Evolutionary conservation across 2,888 invertebrate genomes (phyloP).

Genomic region (Caenorhabditis sp.): DNA sequence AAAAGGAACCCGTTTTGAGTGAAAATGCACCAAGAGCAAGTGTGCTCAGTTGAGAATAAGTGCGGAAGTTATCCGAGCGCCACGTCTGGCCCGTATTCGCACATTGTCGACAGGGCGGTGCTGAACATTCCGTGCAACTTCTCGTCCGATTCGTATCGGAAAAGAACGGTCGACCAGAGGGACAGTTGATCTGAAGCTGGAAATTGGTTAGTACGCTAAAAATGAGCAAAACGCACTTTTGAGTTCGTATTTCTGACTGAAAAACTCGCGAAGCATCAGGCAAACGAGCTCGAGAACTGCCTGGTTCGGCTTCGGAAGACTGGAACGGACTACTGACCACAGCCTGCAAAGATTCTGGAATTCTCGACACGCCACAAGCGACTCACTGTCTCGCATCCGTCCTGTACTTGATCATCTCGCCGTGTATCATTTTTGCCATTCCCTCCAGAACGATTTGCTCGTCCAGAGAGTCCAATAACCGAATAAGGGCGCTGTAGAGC

Average conservation of each 20-base stretch:
- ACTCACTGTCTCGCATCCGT: slow-evolving; percentile 36
- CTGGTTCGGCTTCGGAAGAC: slow-evolving; percentile 37
- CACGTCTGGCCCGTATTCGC: slow-evolving; percentile 61
- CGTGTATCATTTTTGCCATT: slow-evolving; percentile 52
- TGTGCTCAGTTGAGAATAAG: background rate
- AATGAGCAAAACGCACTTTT: slow-evolving; percentile 14
- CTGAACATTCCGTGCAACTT: slow-evolving; percentile 15
- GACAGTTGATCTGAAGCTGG: slow-evolving; percentile 62
- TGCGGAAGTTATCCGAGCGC: slow-evolving; percentile 7
- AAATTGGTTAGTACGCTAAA: background rate
- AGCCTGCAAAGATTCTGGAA: slow-evolving; percentile 18
- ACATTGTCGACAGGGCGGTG: slow-evolving; percentile 55
- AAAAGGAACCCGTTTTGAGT: slow-evolving; percentile 8
- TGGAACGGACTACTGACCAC: slow-evolving; percentile 23
- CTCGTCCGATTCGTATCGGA: slow-evolving; percentile 52
- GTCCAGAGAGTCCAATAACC: slow-evolving; percentile 65
- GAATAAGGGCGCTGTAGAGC: slow-evolving; percentile 65
- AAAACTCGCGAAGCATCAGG: slow-evolving; percentile 52
- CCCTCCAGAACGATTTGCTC: slow-evolving; percentile 47
- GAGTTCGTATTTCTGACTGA: slow-evolving; percentile 48
- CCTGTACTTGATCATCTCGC: slow-evolving; percentile 36
- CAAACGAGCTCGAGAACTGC: slow-evolving; percentile 45
- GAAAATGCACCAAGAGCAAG: background rate
- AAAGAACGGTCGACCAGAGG: slow-evolving; percentile 64
- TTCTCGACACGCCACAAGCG: background rate